A percentile compares a stretch with the other conserved stretches of the same genome.
phyloP scores from a whole-genome alignment of 2,888 invertebrate genomes.

The Caenorhabditis uteleia region DNA sequence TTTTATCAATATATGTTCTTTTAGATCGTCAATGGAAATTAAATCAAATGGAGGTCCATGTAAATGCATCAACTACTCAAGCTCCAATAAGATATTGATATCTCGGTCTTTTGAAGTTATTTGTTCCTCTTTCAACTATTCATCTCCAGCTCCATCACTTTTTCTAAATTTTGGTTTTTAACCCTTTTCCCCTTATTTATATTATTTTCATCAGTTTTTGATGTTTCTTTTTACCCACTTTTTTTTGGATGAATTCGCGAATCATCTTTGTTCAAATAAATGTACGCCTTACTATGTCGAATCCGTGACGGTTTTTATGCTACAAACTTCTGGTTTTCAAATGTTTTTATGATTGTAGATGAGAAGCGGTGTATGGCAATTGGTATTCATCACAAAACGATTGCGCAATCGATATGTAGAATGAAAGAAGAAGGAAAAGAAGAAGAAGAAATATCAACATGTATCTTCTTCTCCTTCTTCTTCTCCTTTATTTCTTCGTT shows the following conservation, averaged over 20 bases:
- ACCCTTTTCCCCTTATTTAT: background rate
- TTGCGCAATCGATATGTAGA: background rate
- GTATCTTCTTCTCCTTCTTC: too few relatives aligned
- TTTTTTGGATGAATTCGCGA: too few relatives aligned
- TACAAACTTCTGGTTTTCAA: too few relatives aligned
- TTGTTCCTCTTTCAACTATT: background rate
- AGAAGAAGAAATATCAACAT: too few relatives aligned
- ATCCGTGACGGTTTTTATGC: too few relatives aligned
- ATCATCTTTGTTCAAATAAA: too few relatives aligned
- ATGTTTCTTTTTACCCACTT: background rate
- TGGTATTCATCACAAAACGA: background rate
- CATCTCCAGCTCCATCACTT: background rate
- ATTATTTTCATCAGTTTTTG: background rate
- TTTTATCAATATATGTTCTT: too few relatives aligned
- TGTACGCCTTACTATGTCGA: too few relatives aligned
- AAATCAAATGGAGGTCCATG: constrained; percentile 47
- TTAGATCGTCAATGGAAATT: constrained; percentile 54
- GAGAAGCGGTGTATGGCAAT: background rate
- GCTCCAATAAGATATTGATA: constrained; percentile 76
- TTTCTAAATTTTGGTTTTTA: constrained; percentile 1
- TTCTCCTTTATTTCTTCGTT: too few relatives aligned
- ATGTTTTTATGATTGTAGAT: too few relatives aligned
- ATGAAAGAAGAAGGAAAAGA: background rate
- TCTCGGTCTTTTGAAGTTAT: constrained; percentile 16
- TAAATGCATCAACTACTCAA: constrained; percentile 74